phyloP scores from a whole-genome alignment of 2,113 vertebrate species.

The Gymnogyps californianus region DNA sequence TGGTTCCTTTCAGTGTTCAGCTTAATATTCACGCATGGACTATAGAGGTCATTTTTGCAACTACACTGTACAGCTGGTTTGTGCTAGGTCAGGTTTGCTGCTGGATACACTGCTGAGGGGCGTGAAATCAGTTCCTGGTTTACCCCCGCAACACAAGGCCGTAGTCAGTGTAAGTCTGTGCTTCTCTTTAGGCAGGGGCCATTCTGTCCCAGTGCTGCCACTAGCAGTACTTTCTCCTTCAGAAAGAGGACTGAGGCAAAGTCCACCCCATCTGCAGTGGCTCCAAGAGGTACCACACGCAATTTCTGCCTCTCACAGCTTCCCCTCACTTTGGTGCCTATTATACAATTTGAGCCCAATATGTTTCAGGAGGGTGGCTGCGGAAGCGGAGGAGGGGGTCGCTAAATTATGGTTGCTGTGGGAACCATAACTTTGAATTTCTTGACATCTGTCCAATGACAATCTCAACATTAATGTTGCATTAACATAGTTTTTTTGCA shows the following conservation, averaged over 20 bases:
- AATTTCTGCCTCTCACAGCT: background rate
- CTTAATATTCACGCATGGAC: background rate
- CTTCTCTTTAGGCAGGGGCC: background rate
- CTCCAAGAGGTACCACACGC: rapidly evolving
- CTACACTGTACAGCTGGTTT: background rate
- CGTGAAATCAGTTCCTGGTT: background rate
- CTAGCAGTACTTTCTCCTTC: background rate
- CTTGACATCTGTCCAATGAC: conserved; percentile 75
- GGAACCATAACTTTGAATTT: conserved; percentile 74
- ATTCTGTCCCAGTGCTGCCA: background rate
- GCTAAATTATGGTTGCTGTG: conserved; percentile 72
- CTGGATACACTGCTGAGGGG: background rate
- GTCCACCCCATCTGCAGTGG: background rate
- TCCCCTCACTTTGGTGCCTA: background rate
- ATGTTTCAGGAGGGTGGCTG: conserved; percentile 40
- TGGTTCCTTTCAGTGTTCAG: background rate
- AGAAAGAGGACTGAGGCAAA: background rate
- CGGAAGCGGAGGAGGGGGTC: conserved; percentile 38
- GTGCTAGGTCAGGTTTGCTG: background rate
- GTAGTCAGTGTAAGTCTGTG: no score
- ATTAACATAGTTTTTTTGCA: conserved; percentile 74
- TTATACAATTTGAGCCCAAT: conserved; percentile 32
- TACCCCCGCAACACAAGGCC: rapidly evolving
- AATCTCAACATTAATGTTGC: conserved; percentile 73
- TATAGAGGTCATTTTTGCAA: background rate